phyloP scores from a whole-genome alignment of 2,113 vertebrate genomes.

The Noturus placidus region DNA sequence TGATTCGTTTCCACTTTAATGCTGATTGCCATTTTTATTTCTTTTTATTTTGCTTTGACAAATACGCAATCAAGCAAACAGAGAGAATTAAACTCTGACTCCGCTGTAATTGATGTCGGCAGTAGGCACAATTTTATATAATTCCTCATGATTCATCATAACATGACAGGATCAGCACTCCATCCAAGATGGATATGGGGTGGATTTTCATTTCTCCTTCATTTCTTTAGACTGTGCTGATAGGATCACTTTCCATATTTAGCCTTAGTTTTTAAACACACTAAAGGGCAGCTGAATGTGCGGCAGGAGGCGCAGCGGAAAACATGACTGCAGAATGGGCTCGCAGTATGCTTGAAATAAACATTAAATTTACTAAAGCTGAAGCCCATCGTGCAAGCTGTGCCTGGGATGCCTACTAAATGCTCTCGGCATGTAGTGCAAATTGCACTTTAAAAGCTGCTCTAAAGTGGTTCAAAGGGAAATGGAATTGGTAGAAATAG shows the following conservation, averaged over 20 bases:
- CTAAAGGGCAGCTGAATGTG: background rate
- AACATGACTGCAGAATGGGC: background rate
- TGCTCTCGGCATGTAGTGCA: background rate
- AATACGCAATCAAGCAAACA: constrained; percentile 12
- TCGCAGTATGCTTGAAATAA: background rate
- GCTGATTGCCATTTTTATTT: constrained; percentile 14
- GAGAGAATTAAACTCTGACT: constrained; percentile 29
- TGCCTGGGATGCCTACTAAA: background rate
- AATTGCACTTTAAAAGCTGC: constrained; percentile 7
- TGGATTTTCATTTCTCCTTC: constrained; percentile 17
- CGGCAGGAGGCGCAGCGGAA: background rate
- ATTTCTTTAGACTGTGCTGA: background rate
- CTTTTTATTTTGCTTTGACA: constrained; percentile 1
- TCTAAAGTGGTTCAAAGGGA: background rate
- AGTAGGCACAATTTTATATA: constrained; percentile 18
- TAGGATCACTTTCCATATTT: background rate
- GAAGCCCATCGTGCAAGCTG: background rate
- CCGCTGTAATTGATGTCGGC: constrained; percentile 13
- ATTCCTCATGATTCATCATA: constrained; percentile 8
- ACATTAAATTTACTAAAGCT: constrained; percentile 7
- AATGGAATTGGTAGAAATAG: background rate
- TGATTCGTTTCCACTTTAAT: constrained; percentile 27
- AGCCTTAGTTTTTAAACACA: background rate
- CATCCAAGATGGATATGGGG: background rate
- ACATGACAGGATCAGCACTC: background rate